phyloP scores from a whole-genome alignment of 2,113 vertebrate genomes.

The Indri indri region DNA sequence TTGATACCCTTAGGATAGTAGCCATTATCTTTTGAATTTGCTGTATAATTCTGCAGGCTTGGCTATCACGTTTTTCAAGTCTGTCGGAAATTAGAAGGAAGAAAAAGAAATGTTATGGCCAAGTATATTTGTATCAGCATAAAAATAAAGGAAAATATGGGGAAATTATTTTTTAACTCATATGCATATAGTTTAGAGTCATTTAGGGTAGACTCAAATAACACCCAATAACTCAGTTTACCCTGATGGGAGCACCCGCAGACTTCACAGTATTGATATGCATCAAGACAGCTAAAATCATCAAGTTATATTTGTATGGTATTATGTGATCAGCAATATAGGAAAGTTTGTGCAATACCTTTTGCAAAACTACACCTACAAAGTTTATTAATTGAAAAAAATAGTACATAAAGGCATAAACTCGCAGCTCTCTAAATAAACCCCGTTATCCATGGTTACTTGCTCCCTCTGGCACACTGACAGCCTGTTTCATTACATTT shows the following conservation, averaged over 20 bases:
- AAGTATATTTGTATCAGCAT: background rate
- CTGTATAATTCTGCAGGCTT: background rate
- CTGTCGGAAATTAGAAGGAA: background rate
- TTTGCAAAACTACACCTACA: background rate
- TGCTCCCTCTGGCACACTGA: background rate
- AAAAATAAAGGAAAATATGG: background rate
- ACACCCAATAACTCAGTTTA: background rate
- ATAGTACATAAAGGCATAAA: background rate
- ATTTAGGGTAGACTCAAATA: background rate
- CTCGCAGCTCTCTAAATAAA: background rate
- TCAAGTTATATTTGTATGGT: background rate
- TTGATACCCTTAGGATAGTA: background rate
- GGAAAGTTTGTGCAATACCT: background rate
- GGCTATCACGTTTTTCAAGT: background rate
- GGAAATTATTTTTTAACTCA: background rate
- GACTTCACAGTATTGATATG: background rate
- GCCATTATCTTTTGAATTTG: conserved; percentile 13
- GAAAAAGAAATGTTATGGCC: background rate
- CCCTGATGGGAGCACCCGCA: background rate
- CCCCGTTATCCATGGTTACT: too few relatives aligned
- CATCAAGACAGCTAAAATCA: background rate
- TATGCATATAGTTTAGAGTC: background rate
- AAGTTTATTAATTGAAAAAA: background rate
- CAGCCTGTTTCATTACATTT: background rate
- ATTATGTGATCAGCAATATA: background rate